phyloP scores from a whole-genome alignment of 2,113 vertebrate genomes.

The Lophotis ruficrista region DNA sequence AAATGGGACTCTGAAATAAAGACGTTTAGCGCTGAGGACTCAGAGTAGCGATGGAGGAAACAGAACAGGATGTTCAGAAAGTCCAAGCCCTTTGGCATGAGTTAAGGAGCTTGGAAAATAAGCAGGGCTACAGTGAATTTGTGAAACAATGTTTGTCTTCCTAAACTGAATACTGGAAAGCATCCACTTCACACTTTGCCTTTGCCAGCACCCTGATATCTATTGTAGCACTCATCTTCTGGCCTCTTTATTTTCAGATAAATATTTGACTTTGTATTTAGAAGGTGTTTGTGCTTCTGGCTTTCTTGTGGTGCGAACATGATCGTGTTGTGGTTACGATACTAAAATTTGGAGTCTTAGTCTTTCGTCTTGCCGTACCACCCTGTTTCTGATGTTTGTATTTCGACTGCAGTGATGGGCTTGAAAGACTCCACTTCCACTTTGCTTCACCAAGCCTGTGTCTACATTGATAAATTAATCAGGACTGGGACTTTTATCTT shows the following conservation, averaged over 20 bases:
- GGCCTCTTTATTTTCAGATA: constrained; percentile 11
- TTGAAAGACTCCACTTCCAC: background rate
- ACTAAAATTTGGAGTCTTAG: background rate
- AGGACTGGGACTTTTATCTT: background rate
- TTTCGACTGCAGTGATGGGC: background rate
- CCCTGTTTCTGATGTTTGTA: background rate
- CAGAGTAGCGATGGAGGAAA: background rate
- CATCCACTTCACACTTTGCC: constrained; percentile 41
- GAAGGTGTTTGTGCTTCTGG: background rate
- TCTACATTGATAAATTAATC: background rate
- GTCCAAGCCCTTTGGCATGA: constrained; percentile 60
- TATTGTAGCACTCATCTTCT: constrained; percentile 51
- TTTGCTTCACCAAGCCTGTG: background rate
- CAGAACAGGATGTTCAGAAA: constrained; percentile 66
- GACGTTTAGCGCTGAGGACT: constrained; percentile 7
- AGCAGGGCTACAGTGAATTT: constrained; percentile 46
- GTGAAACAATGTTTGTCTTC: constrained; percentile 60
- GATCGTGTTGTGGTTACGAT: background rate
- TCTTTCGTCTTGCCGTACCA: background rate
- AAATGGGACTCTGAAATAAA: constrained; percentile 19
- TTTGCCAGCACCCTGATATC: constrained; percentile 13
- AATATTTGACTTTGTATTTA: constrained; percentile 10
- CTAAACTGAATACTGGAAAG: constrained; percentile 55
- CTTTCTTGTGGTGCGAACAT: background rate
- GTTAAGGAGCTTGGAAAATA: constrained; percentile 43